Evolutionary conservation across 2,888 invertebrate species (phyloP).

Genomic region (Dorcus parallelipipedus): DNA sequence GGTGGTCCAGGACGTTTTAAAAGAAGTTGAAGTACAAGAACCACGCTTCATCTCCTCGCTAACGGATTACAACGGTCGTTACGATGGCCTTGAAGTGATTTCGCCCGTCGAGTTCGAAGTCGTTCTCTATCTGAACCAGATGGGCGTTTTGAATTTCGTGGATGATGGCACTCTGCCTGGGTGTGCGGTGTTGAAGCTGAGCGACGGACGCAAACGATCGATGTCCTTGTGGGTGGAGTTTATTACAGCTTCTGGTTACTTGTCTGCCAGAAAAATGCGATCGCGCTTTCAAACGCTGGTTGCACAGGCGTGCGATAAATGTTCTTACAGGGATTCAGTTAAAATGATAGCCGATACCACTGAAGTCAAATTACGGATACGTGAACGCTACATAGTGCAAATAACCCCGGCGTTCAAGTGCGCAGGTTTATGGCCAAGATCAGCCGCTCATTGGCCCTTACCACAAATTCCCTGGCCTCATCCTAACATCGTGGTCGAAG

Average conservation of each 20-base stretch:
- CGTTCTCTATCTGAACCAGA: constrained; percentile 91
- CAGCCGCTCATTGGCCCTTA: constrained; percentile 91
- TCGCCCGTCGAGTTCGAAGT: constrained; percentile 94
- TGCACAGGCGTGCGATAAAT: constrained; percentile 89
- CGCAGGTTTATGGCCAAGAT: constrained; percentile 90
- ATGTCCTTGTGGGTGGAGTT: constrained; percentile 99
- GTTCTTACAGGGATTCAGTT: constrained; percentile 86
- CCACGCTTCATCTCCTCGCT: constrained; percentile 90
- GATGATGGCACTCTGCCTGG: constrained; percentile 92
- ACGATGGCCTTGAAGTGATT: constrained; percentile 89
- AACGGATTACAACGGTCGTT: constrained; percentile 84
- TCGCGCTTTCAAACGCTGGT: constrained; percentile 89
- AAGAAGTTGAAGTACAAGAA: constrained; percentile 93
- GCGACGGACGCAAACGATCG: constrained; percentile 91
- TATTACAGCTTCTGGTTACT: constrained; percentile 92
- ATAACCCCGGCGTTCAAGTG: constrained; percentile 95
- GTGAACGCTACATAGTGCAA: constrained; percentile 88
- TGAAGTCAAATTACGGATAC: constrained; percentile 84
- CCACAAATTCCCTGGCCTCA: constrained; percentile 91
- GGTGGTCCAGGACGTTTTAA: constrained; percentile 90
- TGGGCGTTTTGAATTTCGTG: constrained; percentile 96
- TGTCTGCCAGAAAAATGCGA: constrained; percentile 90
- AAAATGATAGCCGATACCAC: constrained; percentile 93
- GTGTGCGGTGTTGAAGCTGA: constrained; percentile 91
- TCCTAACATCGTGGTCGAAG: constrained; percentile 85